Base-by-base conservation (phyloP, 2,113 vertebrate genomes). In the Podarcis raffonei region DNA sequence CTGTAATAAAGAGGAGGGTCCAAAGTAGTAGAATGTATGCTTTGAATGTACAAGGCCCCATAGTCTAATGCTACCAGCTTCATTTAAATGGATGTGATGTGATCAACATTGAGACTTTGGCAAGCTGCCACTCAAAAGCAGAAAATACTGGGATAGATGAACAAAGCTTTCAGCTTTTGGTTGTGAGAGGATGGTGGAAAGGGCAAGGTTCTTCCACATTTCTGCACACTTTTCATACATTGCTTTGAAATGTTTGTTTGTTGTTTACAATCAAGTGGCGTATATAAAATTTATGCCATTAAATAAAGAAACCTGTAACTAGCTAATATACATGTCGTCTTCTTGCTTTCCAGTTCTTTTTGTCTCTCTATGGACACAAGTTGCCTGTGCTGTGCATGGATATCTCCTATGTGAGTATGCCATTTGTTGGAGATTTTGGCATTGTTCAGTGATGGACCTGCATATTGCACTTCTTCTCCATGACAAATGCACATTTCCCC, bases 311-410 rank as follows among this genome's bases (percentile, higher is more conserved):
- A 68, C 25, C 18, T 68, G 65, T 68, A 25, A 11, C 68, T 69
- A n/a, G 39, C 48, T 53, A 22, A 68, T 22, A 30, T 13, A 35
- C 18, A 32, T 27, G 18, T 72, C 39, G 90, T 22, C 81, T 1
- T 89, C 62, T 42, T 90, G 32, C 4, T 85, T 75, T 93, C 59
- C 94, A 99, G 99, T 99, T 99, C 96, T 99, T 98, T 94, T 96
- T 99, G 86, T 99, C 99, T 42, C 96, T 99, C 9, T 99, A 99
- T 77, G 99, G 99, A 96, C 99, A 99, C 96, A 99, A 99, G 96
- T 96, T 99, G 87, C 99, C 99, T 1, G 99, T 99, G 18, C 97
- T 99, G 2, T 99, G 99, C 90, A 97, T 99, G 98, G 99, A 99
- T 94, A 99, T 99, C 92, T 98, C 98, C 69, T 97, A 98, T 3